Percentiles rank a stretch among this genome's conserved stretches.
Conservation (phyloP, 2,797 vertebrate species). For the Crenuchus spilurus region DNA sequence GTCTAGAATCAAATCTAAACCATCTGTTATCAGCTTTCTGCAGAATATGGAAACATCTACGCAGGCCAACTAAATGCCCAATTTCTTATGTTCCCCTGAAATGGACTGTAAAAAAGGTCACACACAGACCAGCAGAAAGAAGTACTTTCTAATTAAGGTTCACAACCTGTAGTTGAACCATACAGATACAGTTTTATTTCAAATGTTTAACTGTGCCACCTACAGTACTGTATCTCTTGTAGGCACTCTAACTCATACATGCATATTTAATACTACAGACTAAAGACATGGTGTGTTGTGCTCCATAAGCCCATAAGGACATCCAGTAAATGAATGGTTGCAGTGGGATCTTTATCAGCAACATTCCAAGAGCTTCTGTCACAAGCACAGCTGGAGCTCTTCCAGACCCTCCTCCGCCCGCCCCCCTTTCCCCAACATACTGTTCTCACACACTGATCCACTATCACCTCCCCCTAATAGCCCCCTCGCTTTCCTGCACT, state of each 20-base stretch:
- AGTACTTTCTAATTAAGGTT: no score
- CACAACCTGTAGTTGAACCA: neutral
- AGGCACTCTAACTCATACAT: neutral
- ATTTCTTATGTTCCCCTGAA: no score
- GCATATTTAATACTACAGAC: neutral
- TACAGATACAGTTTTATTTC: no score
- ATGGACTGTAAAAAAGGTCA: no score
- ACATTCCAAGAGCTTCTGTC: constrained; percentile 46
- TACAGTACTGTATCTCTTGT: neutral
- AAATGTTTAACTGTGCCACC: neutral
- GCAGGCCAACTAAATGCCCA: no score
- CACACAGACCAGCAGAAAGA: no score
- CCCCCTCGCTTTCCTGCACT: constrained; percentile 17
- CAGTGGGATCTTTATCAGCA: constrained; percentile 37
- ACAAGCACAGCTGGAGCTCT: constrained; percentile 49
- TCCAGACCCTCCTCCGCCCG: constrained; percentile 56
- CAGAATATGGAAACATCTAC: no score
- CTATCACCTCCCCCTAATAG: constrained; percentile 34
- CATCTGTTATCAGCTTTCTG: no score
- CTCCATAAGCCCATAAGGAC: neutral
- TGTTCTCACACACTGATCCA: constrained; percentile 40
- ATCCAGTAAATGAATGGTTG: constrained; percentile 11
- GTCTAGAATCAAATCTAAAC: neutral
- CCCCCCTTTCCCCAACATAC: no score
- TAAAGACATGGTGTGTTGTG: neutral